Evolutionary conservation across 2,113 vertebrate species (phyloP).

Genomic region (Otolemur garnettii): DNA sequence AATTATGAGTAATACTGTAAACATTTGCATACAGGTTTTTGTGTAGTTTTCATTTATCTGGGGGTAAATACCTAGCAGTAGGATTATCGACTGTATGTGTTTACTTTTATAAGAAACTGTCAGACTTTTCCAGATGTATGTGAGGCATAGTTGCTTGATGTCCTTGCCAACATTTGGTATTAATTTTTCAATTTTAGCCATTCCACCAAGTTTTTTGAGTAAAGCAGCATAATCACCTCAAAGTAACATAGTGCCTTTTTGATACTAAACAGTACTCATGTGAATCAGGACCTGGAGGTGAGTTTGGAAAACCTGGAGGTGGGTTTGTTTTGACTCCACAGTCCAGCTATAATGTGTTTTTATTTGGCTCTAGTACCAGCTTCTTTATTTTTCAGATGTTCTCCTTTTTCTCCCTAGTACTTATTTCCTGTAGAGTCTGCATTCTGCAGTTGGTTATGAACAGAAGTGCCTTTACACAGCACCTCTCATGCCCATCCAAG

Average conservation of each 20-base stretch:
- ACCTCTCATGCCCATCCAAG: rapidly evolving
- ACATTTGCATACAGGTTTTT: neutral
- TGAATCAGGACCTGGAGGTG: neutral
- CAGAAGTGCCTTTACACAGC: no score
- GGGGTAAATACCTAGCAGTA: neutral
- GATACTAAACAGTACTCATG: neutral
- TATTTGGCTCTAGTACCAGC: neutral
- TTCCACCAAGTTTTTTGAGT: neutral
- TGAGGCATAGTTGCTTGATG: neutral
- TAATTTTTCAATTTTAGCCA: conserved; percentile 22
- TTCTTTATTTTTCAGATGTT: neutral
- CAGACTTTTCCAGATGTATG: neutral
- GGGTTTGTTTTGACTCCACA: neutral
- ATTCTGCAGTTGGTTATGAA: neutral
- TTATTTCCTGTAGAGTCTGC: neutral
- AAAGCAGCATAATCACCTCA: neutral
- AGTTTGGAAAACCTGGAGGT: neutral
- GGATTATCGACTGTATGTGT: neutral
- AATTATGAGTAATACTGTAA: neutral
- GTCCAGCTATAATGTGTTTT: neutral
- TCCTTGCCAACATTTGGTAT: neutral
- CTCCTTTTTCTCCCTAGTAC: neutral
- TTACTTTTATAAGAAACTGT: neutral
- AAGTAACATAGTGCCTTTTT: neutral
- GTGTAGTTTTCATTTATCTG: neutral